phyloP scores from a whole-genome alignment of 2,888 invertebrate genomes.

The Rosalia funebris region DNA sequence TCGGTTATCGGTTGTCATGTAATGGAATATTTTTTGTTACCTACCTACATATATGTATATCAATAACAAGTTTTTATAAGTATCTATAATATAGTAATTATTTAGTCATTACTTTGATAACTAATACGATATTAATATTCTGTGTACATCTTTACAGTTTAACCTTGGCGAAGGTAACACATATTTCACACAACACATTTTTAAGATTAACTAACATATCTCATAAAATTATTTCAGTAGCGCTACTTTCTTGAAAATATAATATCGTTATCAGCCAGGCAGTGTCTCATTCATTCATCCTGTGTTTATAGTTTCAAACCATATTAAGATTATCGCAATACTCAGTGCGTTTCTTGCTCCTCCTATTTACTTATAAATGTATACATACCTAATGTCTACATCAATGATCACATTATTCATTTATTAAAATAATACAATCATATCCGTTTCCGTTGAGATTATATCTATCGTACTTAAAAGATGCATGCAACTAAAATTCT shows the following conservation, averaged over 20 bases:
- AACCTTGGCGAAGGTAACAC: neutral
- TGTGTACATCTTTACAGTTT: neutral
- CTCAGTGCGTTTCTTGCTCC: neutral
- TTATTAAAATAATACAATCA: conserved; percentile 23
- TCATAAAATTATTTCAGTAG: no score
- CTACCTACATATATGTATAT: no score
- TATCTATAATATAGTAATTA: no score
- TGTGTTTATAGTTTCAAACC: conserved; percentile 10
- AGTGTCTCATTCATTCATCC: conserved; percentile 12
- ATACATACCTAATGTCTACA: conserved; percentile 14
- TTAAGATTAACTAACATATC: no score
- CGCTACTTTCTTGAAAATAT: conserved; percentile 5
- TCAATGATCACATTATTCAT: conserved; percentile 21
- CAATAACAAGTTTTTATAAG: no score
- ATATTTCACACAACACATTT: neutral
- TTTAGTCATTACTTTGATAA: no score
- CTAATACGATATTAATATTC: no score
- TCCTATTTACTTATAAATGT: conserved; percentile 12
- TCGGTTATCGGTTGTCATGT: no score
- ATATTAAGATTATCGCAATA: conserved; percentile 13
- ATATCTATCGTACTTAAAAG: conserved; percentile 19
- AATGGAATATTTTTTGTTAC: no score
- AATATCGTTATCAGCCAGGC: conserved; percentile 6
- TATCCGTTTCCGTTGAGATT: conserved; percentile 23
- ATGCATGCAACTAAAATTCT: conserved; percentile 16